Evolutionary conservation across 2,888 invertebrate species (phyloP), one percentile per base, ranked within the genome.

Genomic region (Steinernema carpocapsae): DNA sequence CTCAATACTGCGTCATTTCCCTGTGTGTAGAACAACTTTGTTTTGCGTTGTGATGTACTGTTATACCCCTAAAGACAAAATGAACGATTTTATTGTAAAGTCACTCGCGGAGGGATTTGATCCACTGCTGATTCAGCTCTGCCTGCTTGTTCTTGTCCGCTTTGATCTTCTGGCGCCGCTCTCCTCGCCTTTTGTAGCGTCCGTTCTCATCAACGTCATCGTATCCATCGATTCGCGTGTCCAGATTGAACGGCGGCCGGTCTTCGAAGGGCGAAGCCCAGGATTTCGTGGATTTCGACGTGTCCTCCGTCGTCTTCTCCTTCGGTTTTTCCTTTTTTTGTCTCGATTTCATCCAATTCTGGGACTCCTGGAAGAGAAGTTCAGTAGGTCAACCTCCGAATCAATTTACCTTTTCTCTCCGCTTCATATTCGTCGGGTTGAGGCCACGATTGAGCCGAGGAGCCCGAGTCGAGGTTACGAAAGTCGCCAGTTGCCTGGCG

Each of bases 141-240:
- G 45, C 43, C n/a, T 74, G 71, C n/a, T 51, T 2, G 2, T 32
- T 17, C 17, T 29, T 22, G 32, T 64, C 32, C 29, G 10, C 32
- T 26, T 37, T 64, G n/a, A 71, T 17, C 24, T 51, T 48, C 45
- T 52, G 72, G 24, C 46, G 42, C 4, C 10, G 37, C 45, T 64
- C 64, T 29, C 37, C 19, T n/a, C 59, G n/a, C 24, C 71, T 19
- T 14, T 46, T 42, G 45, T 74, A 74, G 43, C 51, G 43, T 32
- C 83, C 83, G 42, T 81, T 79, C 74, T 83, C 83, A 72, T 84
- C 84, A 2, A 84, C 80, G 71, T 84, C 80, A 22, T 84, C 84
- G 46, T 84, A 83, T 51, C 83, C 83, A 24, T 82, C 83, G 75
- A 84, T 83, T 46, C 78, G 77, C 42, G 84, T 84, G 74, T 84